Evolutionary conservation across 2,888 invertebrate species (phyloP).

Genomic region (Macaria liturata): DNA sequence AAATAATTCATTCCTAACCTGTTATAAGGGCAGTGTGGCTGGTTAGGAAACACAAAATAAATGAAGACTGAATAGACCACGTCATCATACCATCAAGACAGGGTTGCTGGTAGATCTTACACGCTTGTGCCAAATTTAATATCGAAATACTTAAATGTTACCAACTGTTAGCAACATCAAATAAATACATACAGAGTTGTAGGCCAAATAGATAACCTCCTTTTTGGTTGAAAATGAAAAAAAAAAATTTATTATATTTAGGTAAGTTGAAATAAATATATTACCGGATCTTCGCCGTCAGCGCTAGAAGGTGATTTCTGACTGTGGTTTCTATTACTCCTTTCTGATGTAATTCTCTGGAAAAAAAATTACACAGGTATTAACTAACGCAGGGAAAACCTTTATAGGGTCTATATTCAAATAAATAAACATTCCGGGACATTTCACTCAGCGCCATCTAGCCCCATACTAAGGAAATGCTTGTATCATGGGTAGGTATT

Average conservation of each 20-base stretch:
- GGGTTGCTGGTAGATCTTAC: neutral
- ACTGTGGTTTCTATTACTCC: conserved; percentile 14
- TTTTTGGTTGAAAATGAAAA: neutral
- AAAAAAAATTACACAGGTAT: neutral
- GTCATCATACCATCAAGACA: neutral
- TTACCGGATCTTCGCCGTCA: conserved; percentile 16
- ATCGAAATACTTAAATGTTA: neutral
- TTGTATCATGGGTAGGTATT: neutral
- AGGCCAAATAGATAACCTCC: too few relatives aligned
- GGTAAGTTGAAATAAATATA: neutral
- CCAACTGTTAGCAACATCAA: neutral
- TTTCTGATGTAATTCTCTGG: conserved; percentile 31
- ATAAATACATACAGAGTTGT: neutral
- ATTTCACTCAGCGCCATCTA: neutral
- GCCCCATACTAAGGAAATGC: neutral
- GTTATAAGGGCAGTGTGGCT: too few relatives aligned
- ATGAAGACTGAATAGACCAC: too few relatives aligned
- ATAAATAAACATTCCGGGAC: neutral
- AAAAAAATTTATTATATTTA: neutral
- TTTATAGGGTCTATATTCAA: too few relatives aligned
- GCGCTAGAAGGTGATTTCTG: conserved; percentile 21
- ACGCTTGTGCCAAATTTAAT: neutral
- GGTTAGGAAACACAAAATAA: too few relatives aligned
- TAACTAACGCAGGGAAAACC: too few relatives aligned
- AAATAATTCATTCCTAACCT: too few relatives aligned